Evolutionary conservation across 37 sponge, comb jelly and placozoan genomes (phyloP).

Genomic region (Mnemiopsis leidyi): DNA sequence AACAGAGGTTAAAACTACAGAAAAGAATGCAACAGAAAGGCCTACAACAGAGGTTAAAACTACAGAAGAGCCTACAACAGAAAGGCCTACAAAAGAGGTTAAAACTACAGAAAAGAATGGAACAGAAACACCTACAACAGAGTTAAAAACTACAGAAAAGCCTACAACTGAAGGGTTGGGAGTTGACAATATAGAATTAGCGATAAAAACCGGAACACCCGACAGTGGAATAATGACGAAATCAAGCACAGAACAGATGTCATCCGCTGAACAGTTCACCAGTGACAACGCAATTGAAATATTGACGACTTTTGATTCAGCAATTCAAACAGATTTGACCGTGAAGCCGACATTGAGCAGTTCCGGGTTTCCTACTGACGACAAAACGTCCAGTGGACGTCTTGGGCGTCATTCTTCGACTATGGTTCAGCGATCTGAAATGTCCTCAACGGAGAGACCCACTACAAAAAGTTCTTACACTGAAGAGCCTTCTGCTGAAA

Average conservation of each 20-base stretch:
- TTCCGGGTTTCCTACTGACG: not conserved
- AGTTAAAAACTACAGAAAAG: not conserved
- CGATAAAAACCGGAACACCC: no score
- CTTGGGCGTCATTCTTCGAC: no score
- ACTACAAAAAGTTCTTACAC: not conserved
- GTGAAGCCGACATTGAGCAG: not conserved
- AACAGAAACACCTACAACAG: not conserved
- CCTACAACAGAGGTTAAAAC: not conserved
- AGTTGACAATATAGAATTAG: no score
- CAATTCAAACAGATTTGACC: not conserved
- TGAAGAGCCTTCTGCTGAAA: slow-evolving; percentile 18
- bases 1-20: not conserved
- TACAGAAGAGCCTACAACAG: not conserved
- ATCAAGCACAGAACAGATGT: not conserved
- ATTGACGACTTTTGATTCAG: not conserved
- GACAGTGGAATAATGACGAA: not conserved
- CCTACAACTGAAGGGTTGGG: not conserved
- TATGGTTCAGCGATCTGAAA: no score
- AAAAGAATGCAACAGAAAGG: no score
- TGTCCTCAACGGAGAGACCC: not conserved
- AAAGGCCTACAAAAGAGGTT: not conserved
- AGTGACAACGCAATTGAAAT: not conserved
- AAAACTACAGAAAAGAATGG: not conserved
- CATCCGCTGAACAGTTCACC: not conserved
- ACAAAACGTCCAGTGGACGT: not conserved